Percentiles rank a stretch among this genome's conserved stretches.
Conservation (phyloP, 2,888 invertebrate genomes). For the Syritta pipiens region DNA sequence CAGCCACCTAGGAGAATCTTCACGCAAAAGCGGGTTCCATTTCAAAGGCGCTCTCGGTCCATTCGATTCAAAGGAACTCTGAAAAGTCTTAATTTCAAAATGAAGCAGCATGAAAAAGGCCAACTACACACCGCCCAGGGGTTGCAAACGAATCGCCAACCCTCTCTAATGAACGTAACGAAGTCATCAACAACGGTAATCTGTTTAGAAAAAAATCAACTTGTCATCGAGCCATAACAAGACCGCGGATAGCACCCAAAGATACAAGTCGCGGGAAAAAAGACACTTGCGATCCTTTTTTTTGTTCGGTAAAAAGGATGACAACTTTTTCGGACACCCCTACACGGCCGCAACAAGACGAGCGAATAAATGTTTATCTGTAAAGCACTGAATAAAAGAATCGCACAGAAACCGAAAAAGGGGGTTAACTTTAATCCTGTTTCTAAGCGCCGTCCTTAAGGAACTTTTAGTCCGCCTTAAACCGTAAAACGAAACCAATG, state of each 20-base stretch:
- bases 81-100: conserved; percentile 36
- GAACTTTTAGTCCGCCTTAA: conserved; percentile 37
- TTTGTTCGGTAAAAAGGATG: conserved; percentile 5
- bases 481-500: conserved; percentile 9
- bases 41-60: conserved; percentile 32
- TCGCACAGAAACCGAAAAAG: conserved; percentile 16
- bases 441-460: conserved; percentile 41
- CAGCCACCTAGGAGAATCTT: no score
- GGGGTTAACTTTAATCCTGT: conserved; percentile 56
- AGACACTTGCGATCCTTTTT: conserved; percentile 21
- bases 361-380: conserved; percentile 59
- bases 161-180: conserved; percentile 48
- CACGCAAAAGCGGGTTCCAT: no score
- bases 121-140: no score
- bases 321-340: no score
- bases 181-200: conserved; percentile 54
- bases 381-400: conserved; percentile 37
- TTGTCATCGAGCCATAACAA: conserved; percentile 58
- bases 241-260: background rate
- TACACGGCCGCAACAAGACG: conserved; percentile 35
- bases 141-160: no score
- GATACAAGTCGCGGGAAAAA: conserved; percentile 5
- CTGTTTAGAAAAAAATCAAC: conserved; percentile 61
- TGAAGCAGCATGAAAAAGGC: conserved; percentile 14
- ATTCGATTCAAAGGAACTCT: conserved; percentile 46